phyloP scores from a whole-genome alignment of 2,888 invertebrate genomes.

The Parnassius smintheus region DNA sequence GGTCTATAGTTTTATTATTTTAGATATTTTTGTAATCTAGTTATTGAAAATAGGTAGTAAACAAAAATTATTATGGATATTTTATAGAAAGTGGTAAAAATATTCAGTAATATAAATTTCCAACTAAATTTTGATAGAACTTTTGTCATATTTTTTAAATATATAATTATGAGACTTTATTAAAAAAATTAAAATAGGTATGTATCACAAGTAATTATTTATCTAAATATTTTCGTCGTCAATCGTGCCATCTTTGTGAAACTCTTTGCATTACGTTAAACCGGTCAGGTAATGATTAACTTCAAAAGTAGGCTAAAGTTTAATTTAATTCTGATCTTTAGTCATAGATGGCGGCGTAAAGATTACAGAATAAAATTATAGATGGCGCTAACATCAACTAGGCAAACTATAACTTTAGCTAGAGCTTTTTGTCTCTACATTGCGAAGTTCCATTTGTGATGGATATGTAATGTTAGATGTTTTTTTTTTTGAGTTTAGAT shows the following conservation, averaged over 20 bases:
- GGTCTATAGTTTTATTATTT: too few relatives aligned
- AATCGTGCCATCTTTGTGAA: conserved; percentile 5
- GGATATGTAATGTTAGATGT: neutral
- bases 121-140: neutral
- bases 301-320: neutral
- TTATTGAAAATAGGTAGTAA: too few relatives aligned
- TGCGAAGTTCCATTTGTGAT: neutral
- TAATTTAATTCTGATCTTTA: neutral
- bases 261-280: neutral
- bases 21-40: too few relatives aligned
- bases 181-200: too few relatives aligned
- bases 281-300: neutral
- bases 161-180: too few relatives aligned
- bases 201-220: too few relatives aligned
- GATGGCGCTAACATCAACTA: conserved; percentile 13
- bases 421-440: neutral
- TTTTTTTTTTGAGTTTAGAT: too few relatives aligned
- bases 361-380: neutral
- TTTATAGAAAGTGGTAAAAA: neutral
- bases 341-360: conserved; percentile 12
- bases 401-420: neutral
- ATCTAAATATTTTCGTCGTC: neutral
- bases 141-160: neutral
- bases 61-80: too few relatives aligned
- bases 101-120: too few relatives aligned